Evolutionary conservation across 2,113 vertebrate genomes (phyloP).

Genomic region (Calidris pugnax): DNA sequence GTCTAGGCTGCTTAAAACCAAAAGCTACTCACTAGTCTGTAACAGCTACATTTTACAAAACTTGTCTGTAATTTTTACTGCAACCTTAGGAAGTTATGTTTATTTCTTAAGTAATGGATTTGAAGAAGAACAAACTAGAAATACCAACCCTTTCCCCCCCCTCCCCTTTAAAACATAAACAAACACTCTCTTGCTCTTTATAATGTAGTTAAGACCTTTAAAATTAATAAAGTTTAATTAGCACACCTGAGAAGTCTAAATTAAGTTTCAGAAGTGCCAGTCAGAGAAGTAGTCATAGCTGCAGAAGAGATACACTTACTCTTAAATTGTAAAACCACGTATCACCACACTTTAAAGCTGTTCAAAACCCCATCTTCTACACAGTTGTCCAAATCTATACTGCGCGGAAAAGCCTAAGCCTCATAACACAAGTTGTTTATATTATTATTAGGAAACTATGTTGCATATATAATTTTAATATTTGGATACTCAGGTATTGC

Average conservation of each 20-base stretch:
- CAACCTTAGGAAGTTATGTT: not conserved
- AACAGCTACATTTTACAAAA: not conserved
- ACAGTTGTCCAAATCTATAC: not conserved
- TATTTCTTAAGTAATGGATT: not conserved
- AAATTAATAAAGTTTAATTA: not conserved
- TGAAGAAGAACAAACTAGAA: not conserved
- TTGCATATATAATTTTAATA: not conserved
- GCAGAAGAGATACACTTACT: not conserved
- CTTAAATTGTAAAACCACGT: not conserved
- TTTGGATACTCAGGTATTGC: not conserved
- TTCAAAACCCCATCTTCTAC: not conserved
- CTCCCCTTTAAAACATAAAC: not conserved
- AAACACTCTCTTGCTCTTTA: not conserved
- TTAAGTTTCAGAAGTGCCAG: not conserved
- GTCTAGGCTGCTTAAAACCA: not conserved
- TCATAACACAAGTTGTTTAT: not conserved
- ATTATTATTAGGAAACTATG: not conserved
- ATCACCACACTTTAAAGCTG: not conserved
- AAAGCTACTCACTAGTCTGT: not conserved
- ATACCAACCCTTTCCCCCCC: accelerated
- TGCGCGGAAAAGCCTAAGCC: not conserved
- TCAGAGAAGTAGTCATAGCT: not conserved
- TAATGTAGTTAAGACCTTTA: not conserved
- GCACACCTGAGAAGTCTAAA: not conserved
- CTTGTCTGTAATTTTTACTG: not conserved